phyloP scores from a whole-genome alignment of 2,797 vertebrate genomes.

The Ptychobarbus kaznakovi region DNA sequence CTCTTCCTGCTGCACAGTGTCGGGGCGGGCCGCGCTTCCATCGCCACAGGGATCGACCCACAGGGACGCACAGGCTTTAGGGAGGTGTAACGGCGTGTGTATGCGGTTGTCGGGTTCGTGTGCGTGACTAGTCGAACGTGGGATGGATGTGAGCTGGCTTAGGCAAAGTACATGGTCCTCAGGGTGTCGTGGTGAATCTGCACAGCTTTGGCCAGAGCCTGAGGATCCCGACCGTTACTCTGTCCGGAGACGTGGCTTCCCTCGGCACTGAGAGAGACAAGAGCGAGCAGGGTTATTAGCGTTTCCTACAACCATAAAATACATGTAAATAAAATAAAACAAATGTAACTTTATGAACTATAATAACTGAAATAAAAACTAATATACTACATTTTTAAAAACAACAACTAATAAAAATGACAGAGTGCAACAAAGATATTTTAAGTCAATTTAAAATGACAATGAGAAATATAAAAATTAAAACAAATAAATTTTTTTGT shows the following conservation, averaged over 20 bases:
- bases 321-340: no score
- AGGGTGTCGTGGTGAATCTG: conserved; percentile 95
- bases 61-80: conserved; percentile 69
- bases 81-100: conserved; percentile 68
- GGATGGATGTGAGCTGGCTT: conserved; percentile 50
- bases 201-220: conserved; percentile 91
- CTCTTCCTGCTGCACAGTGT: conserved; percentile 83
- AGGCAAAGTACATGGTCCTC: conserved; percentile 96
- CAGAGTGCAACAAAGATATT: no score
- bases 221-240: conserved; percentile 90
- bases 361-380: no score
- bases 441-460: no score
- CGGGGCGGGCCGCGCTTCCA: conserved; percentile 69
- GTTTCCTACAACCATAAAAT: not conserved
- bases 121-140: conserved; percentile 18
- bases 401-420: no score
- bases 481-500: no score
- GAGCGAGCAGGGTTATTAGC: not conserved
- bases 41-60: conserved; percentile 71
- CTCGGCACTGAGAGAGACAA: conserved; percentile 81
- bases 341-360: no score
- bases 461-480: no score
- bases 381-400: no score
- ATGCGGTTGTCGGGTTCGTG: conserved; percentile 57
- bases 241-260: conserved; percentile 93